Base-by-base conservation (phyloP, 2,113 vertebrate species). In the Stegastes partitus region DNA sequence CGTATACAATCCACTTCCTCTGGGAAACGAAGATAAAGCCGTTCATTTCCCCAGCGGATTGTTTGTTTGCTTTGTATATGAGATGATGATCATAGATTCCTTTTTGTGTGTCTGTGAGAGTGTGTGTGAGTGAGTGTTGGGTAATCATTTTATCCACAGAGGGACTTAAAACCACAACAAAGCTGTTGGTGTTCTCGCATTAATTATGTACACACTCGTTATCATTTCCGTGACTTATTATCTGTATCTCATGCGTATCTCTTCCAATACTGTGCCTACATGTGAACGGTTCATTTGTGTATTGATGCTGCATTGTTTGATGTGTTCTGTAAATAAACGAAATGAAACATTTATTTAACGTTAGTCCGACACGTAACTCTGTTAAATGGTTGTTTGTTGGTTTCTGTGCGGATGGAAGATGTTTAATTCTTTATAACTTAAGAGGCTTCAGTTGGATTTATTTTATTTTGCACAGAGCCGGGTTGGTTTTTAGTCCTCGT, bases 311-410 rank as follows among this genome's bases (percentile, higher is more conserved):
- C 51, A 26, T 86, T 83, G 34, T 86, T 88, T 75, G 76, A 80
- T 82, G 28, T 83, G 59, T 83, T 79, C 28, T 92, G 89, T 93
- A 92, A 92, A 92, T 93, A 93, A 93, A 91, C 61, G 34, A 72
- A 76, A 83, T 57, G 15, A 75, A 85, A 88, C 57, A 66, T 50
- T 54, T 75, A 55, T 69, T 49, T 58, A 18, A 42, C 15, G 14
- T 42, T 42, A 42, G 39, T 42, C 31, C 10, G 39, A 42, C 39
- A 42, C 39, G 15, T 15, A 42, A 15, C 12, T 14, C 12, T 1
- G 39, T 42, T 14, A 15, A 42, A 49, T 2, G 18, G 18, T 16
- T 49, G 2, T 49, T 49, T 49, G 4, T 19, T 49, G 19, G 47
- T 49, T 19, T 49, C 19, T 34, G 19, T 9, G n/a, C n/a, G 47